Evolutionary conservation across 2,113 vertebrate genomes (phyloP).

Genomic region (Oriolus oriolus): DNA sequence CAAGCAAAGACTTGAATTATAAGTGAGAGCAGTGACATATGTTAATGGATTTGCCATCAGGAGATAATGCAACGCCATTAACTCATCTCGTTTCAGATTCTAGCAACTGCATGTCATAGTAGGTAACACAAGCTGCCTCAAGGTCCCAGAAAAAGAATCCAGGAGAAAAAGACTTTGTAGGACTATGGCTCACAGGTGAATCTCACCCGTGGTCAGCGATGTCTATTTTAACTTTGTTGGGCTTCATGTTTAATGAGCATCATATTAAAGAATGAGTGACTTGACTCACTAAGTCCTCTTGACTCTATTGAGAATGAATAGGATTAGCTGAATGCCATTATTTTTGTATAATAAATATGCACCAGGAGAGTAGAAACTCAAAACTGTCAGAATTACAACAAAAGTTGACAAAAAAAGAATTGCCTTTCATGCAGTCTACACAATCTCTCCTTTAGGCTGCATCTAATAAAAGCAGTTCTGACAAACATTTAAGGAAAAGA

Average conservation of each 20-base stretch:
- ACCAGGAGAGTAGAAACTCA: not conserved
- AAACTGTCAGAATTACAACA: not conserved
- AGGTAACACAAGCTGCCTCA: not conserved
- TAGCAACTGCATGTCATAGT: not conserved
- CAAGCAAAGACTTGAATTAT: constrained; percentile 30
- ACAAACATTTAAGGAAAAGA: not conserved
- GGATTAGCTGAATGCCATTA: not conserved
- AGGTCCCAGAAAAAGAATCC: not conserved
- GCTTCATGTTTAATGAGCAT: not conserved
- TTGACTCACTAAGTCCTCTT: not conserved
- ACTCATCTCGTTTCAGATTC: constrained; percentile 29
- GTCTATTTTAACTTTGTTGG: not conserved
- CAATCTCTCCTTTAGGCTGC: not conserved
- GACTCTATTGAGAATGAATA: not conserved
- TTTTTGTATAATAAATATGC: not conserved
- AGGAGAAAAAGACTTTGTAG: not conserved
- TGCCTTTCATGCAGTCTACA: not conserved
- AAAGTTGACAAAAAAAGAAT: not conserved
- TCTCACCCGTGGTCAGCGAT: not conserved
- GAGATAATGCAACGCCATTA: constrained; percentile 36
- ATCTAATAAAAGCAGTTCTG: not conserved
- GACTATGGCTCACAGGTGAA: not conserved
- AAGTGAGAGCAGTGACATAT: not conserved
- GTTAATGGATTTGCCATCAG: constrained; percentile 38
- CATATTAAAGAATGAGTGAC: not conserved